phyloP scores from a whole-genome alignment of 2,113 vertebrate species.

The Mesitornis unicolor region DNA sequence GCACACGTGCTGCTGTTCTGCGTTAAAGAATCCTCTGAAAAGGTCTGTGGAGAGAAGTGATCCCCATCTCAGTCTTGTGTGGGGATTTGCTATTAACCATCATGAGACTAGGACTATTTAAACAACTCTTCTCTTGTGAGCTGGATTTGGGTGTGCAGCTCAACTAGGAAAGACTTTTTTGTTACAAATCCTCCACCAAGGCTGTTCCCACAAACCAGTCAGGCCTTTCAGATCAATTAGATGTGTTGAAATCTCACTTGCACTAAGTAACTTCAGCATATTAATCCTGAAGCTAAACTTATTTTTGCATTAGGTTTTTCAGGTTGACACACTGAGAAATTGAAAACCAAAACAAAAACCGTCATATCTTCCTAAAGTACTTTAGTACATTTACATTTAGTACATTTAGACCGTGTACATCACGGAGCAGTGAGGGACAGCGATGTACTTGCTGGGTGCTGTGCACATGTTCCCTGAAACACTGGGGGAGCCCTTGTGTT shows the following conservation, averaged over 20 bases:
- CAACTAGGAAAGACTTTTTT: not conserved
- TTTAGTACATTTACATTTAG: too few relatives aligned
- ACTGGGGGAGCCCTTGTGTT: not conserved
- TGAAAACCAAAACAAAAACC: accelerated
- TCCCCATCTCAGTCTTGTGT: not conserved
- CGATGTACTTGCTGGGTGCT: accelerated
- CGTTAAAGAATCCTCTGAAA: not conserved
- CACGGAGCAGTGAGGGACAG: accelerated
- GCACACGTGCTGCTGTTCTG: accelerated
- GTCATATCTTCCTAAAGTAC: accelerated
- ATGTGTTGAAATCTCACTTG: not conserved
- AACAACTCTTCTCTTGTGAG: accelerated
- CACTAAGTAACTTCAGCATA: not conserved
- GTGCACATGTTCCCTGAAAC: accelerated
- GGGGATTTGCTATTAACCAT: not conserved
- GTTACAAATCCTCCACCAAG: too few relatives aligned
- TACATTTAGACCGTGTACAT: accelerated
- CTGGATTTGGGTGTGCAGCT: not conserved
- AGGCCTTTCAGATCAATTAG: not conserved
- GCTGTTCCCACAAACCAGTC: not conserved
- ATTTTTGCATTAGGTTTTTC: not conserved
- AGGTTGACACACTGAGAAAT: not conserved
- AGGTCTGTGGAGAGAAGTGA: not conserved
- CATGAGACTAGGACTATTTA: not conserved
- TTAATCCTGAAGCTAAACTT: not conserved